Percentiles rank a stretch among this genome's conserved stretches.
These are phyloP conservation scores for Siphamia tubifer DNA, from an alignment of 2,113 vertebrate species.

Conservation along the genomic window DNA sequence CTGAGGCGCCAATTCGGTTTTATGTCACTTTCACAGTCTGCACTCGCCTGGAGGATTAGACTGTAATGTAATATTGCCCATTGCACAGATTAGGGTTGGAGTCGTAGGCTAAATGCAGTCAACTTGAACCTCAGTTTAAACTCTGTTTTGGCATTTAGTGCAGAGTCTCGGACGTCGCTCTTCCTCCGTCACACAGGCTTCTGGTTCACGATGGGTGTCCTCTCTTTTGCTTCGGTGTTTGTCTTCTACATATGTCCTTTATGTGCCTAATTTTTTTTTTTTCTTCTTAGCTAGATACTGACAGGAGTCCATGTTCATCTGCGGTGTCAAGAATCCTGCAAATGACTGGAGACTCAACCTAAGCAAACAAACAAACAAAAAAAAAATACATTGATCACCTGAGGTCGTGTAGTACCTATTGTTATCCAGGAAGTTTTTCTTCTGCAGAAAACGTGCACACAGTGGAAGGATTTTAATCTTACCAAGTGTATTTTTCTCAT, in stretches of 20 bases:
- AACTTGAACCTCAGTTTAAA: slow-evolving; percentile 18
- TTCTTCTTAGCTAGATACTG: slow-evolving; percentile 88
- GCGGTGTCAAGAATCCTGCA: slow-evolving; percentile 97
- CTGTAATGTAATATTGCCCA: background rate
- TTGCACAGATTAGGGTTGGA: background rate
- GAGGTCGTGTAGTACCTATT: background rate
- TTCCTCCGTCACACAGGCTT: background rate
- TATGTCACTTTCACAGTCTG: background rate
- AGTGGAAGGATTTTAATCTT: too few relatives aligned
- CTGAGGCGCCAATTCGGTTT: background rate
- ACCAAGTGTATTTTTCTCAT: too few relatives aligned
- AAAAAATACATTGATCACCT: background rate
- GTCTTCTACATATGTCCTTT: slow-evolving; percentile 4
- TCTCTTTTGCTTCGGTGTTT: background rate
- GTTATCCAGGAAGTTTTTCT: background rate
- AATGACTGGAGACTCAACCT: slow-evolving; percentile 98
- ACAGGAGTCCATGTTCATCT: slow-evolving; percentile 94
- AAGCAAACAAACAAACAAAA: background rate
- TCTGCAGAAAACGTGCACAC: background rate
- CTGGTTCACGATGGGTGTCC: background rate
- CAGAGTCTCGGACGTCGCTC: slow-evolving; percentile 24
- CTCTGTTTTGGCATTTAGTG: slow-evolving; percentile 21
- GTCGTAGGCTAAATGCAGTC: slow-evolving; percentile 17
- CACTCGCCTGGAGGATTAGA: background rate
- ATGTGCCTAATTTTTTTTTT: background rate